Evolutionary conservation across 1,140 invertebrate species (phyloP), one percentile per base, ranked within the genome.

Genomic region (Mactra quadrangularis): DNA sequence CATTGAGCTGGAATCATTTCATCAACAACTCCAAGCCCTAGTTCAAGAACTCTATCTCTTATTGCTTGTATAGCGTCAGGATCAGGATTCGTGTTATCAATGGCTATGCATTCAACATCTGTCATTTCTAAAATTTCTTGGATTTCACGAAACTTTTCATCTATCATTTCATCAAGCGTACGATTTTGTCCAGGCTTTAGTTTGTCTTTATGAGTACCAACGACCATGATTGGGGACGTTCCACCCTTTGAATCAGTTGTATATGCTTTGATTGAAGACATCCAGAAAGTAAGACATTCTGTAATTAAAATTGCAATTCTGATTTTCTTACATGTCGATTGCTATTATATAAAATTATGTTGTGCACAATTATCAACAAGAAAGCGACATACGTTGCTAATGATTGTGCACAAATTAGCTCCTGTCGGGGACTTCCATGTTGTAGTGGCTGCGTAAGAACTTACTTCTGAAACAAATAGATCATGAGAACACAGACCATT

Each of bases 251-350:
- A 3, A 75, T 75, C 71, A 33, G 52, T 59, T 1, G n/a, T n/a
- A n/a, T n/a, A n/a, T n/a, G 52, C 55, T 19, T 59, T 38, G 13
- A 75, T 75, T 41, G 71, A 75, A 9, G 71, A 75, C 1, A 45
- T 60, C 71, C 71, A 75, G 59, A 75, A 75, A 33, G 11, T 38
- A 1, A 71, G 29, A 6, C 52, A 75, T 45, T 75, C 53, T 75
- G 33, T 33, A 75, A 75, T n/a, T n/a, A n/a, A 66, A n/a, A n/a
- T n/a, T n/a, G n/a, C n/a, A n/a, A n/a, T n/a, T n/a, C n/a, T n/a
- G n/a, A n/a, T n/a, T n/a, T n/a, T n/a, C n/a, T n/a, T n/a, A n/a
- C n/a, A n/a, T n/a, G n/a, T n/a, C n/a, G n/a, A n/a, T n/a, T n/a
- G n/a, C n/a, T n/a, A n/a, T n/a, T n/a, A n/a, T n/a, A n/a, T n/a